phyloP scores from a whole-genome alignment of 2,888 invertebrate species.

The Drosophila buzzatii region DNA sequence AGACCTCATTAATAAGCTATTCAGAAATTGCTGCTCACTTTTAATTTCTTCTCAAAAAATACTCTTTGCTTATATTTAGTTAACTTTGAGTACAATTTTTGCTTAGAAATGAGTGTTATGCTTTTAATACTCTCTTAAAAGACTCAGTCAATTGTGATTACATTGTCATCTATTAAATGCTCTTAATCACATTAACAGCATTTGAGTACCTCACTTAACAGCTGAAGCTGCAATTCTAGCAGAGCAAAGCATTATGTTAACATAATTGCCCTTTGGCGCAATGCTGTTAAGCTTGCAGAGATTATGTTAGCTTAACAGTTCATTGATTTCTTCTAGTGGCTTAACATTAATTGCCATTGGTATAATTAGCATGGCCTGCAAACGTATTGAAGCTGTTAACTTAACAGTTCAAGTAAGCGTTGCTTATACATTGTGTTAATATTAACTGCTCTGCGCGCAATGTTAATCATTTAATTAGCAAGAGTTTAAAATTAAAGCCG shows the following conservation, averaged over 20 bases:
- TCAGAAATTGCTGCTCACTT: neutral
- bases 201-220: neutral
- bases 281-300: neutral
- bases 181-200: neutral
- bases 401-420: neutral
- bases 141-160: too few species aligned
- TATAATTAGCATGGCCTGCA: too few species aligned
- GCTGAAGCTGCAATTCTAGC: neutral
- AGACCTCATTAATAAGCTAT: neutral
- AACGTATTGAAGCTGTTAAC: too few species aligned
- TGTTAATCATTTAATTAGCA: neutral
- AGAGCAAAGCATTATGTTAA: neutral
- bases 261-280: neutral
- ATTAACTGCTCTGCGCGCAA: neutral
- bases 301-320: neutral
- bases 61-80: neutral
- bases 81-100: neutral
- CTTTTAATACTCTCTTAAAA: neutral
- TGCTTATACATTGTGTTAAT: neutral
- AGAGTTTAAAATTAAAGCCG: too few species aligned
- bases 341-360: too few species aligned
- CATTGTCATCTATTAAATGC: neutral
- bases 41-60: neutral
- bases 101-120: neutral
- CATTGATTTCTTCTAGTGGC: too few species aligned